Conservation (phyloP, 2,888 invertebrate genomes). For the Rhyacophila evoluta region DNA sequence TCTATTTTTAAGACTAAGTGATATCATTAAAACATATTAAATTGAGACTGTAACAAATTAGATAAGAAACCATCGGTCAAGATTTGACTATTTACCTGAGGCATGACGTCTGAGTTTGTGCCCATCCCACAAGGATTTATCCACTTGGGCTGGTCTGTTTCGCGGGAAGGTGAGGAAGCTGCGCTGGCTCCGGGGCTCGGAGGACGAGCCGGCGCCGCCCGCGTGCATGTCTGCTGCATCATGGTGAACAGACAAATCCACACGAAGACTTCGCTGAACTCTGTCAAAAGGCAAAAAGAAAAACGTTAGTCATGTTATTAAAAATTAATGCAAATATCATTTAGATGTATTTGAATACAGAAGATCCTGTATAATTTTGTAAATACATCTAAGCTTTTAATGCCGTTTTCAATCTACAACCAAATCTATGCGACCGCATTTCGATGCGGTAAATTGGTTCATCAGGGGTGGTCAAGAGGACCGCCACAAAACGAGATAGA, state of each 20-base stretch:
- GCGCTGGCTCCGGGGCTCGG: constrained; percentile 38
- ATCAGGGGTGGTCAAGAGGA: neutral
- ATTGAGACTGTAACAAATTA: no score
- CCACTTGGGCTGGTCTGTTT: constrained; percentile 61
- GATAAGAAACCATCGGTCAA: no score
- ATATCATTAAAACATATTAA: no score
- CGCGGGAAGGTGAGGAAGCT: constrained; percentile 55
- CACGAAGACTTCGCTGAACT: constrained; percentile 63
- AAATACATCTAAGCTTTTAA: no score
- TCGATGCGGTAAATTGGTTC: neutral
- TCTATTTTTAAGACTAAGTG: no score
- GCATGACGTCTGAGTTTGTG: constrained; percentile 58
- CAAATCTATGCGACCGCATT: neutral
- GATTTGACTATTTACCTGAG: constrained; percentile 43
- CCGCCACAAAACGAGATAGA: constrained; percentile 29
- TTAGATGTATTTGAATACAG: no score
- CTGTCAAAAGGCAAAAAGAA: constrained; percentile 59
- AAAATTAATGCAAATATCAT: no score
- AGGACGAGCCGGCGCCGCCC: constrained; percentile 59
- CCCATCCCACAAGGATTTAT: constrained; percentile 67
- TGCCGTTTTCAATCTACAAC: no score
- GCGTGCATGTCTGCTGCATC: constrained; percentile 59
- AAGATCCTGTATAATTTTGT: no score
- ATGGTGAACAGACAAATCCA: constrained; percentile 62
- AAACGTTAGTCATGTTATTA: neutral